These are phyloP conservation scores for Drosophila burlai DNA, from an alignment of 1,140 invertebrate genomes.

Conservation along the genomic window DNA sequence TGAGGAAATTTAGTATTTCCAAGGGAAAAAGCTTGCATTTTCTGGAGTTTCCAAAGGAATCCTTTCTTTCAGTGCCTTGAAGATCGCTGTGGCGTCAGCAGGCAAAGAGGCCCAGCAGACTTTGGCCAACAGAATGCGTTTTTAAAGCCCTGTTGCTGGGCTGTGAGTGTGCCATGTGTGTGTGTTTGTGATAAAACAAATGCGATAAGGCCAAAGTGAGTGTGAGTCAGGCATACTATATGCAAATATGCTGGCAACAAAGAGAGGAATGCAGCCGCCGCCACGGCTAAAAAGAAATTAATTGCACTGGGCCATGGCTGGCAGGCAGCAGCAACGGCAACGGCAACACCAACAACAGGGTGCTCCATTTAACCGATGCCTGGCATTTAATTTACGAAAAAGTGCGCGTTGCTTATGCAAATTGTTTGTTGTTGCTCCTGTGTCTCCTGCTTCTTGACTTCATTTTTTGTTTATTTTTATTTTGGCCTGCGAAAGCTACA, in stretches of 20 bases:
- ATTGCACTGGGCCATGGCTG: conserved; percentile 75
- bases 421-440: conserved; percentile 71
- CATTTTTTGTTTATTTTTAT: conserved; percentile 26
- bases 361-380: conserved; percentile 75
- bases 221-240: conserved; percentile 75
- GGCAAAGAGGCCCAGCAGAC: conserved; percentile 22
- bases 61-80: not conserved
- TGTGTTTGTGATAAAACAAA: conserved; percentile 79
- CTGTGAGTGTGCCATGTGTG: conserved; percentile 20
- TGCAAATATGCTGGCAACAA: conserved; percentile 79
- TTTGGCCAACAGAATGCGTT: conserved; percentile 72
- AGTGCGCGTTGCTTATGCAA: conserved; percentile 83
- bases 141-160: conserved; percentile 47
- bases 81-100: conserved; percentile 68
- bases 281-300: conserved; percentile 82
- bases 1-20: not conserved
- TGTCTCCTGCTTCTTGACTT: conserved; percentile 37
- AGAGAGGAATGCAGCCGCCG: conserved; percentile 80
- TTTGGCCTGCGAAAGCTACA: conserved; percentile 68
- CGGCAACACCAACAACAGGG: conserved; percentile 65
- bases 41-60: not conserved
- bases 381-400: conserved; percentile 83
- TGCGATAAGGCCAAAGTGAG: conserved; percentile 77
- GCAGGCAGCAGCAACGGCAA: conserved; percentile 55
- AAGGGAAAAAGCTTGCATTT: not conserved